These are phyloP conservation scores for Hedya salicella DNA, from an alignment of 2,888 invertebrate genomes.

Conservation along the genomic window DNA sequence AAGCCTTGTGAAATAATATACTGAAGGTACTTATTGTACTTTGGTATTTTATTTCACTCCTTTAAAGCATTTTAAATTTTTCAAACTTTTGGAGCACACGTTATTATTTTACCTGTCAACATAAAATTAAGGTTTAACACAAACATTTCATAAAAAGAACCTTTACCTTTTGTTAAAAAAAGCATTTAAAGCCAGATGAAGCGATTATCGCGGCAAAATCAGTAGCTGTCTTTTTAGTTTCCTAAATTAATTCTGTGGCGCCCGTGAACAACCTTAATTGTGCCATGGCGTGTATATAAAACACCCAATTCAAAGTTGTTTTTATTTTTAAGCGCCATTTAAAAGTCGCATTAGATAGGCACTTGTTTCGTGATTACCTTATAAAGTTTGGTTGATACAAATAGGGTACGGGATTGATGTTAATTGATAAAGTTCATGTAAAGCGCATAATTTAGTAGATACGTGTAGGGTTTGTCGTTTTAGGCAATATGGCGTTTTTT, in stretches of 20 bases:
- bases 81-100: background rate
- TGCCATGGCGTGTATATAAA: slow-evolving; percentile 73
- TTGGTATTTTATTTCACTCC: background rate
- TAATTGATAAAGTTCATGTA: background rate
- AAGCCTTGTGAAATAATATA: background rate
- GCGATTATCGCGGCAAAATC: slow-evolving; percentile 39
- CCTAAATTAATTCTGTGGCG: slow-evolving; percentile 67
- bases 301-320: slow-evolving; percentile 61
- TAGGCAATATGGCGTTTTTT: too few species aligned
- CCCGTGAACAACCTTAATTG: slow-evolving; percentile 67
- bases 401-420: slow-evolving; percentile 19
- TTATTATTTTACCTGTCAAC: background rate
- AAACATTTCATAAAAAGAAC: background rate
- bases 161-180: slow-evolving; percentile 24
- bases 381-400: slow-evolving; percentile 26
- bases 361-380: slow-evolving; percentile 32
- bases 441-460: too few species aligned
- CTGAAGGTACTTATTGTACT: background rate
- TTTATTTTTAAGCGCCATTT: slow-evolving; percentile 53
- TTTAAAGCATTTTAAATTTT: background rate
- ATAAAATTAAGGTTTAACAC: background rate
- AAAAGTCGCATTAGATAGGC: slow-evolving; percentile 34
- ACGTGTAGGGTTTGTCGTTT: too few species aligned
- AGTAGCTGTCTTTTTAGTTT: slow-evolving; percentile 54
- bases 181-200: slow-evolving; percentile 30